A percentile compares a stretch with the other conserved stretches of the same genome.
These are phyloP conservation scores for Ia io DNA, from an alignment of 2,113 vertebrate species.

Conservation along the genomic window DNA sequence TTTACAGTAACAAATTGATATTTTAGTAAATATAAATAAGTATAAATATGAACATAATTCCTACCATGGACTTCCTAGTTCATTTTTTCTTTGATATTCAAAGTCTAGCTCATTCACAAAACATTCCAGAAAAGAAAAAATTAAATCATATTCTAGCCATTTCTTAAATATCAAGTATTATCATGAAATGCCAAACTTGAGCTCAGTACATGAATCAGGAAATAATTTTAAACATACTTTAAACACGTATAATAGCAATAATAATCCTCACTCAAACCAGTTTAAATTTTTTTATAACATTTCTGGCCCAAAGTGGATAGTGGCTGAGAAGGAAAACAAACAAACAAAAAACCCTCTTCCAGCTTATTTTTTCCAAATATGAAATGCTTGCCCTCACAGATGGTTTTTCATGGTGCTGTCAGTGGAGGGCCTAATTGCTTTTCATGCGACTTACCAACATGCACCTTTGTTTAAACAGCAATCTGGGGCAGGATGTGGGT, in stretches of 20 bases:
- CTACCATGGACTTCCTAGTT: background rate
- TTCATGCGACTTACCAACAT: conserved; percentile 57
- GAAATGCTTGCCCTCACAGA: conserved; percentile 42
- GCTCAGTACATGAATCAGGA: background rate
- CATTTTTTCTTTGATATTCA: conserved; percentile 36
- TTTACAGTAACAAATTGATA: background rate
- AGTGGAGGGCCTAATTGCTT: conserved; percentile 52
- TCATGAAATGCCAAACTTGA: background rate
- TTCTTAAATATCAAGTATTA: conserved; percentile 25
- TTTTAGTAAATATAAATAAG: conserved; percentile 28
- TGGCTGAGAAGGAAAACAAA: background rate
- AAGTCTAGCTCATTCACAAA: conserved; percentile 33
- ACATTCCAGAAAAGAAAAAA: background rate
- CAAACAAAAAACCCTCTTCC: background rate
- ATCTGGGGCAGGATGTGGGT: conserved; percentile 47
- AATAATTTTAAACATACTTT: conserved; percentile 30
- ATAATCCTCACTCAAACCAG: conserved; percentile 1
- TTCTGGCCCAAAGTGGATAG: conserved; percentile 13
- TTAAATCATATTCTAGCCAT: background rate
- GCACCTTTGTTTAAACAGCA: conserved; percentile 62
- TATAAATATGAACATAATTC: background rate
- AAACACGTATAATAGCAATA: background rate
- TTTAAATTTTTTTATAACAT: conserved; percentile 1
- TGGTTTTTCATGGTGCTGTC: conserved; percentile 38
- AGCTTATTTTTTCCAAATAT: background rate